Percentiles rank a stretch among this genome's conserved stretches.
These are phyloP conservation scores for Choristoneura rosaceana DNA, from an alignment of 2,888 invertebrate species.

Conservation along the genomic window DNA sequence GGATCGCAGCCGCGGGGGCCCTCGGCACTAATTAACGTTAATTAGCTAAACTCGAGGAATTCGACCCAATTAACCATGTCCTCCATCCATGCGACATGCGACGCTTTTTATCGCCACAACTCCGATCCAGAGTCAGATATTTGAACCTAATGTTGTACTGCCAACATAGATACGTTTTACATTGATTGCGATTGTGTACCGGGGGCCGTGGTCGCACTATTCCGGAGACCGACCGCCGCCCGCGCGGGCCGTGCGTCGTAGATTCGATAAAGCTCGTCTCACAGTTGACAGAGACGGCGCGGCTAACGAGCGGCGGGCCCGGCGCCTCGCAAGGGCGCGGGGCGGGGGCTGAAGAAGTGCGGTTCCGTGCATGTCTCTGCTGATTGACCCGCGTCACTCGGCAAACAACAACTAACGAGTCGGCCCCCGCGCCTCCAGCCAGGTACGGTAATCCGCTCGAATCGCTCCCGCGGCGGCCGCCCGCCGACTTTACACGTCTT, in stretches of 20 bases:
- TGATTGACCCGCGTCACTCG: slow-evolving; percentile 86
- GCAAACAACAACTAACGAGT: slow-evolving; percentile 86
- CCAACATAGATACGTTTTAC: slow-evolving; percentile 74
- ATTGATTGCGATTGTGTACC: slow-evolving; percentile 83
- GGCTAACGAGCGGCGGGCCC: slow-evolving; percentile 74
- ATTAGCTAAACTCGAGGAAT: slow-evolving; percentile 77
- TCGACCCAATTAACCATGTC: slow-evolving; percentile 69
- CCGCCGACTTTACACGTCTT: slow-evolving; percentile 74
- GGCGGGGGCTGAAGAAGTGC: slow-evolving; percentile 78
- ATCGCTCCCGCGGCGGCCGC: slow-evolving; percentile 77
- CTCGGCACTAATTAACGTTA: slow-evolving; percentile 56
- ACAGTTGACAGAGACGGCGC: slow-evolving; percentile 83
- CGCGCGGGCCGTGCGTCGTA: slow-evolving; percentile 83
- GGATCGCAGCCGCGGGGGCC: slow-evolving; percentile 71
- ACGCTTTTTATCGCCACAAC: slow-evolving; percentile 40
- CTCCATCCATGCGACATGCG: slow-evolving; percentile 46
- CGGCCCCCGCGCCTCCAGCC: slow-evolving; percentile 81
- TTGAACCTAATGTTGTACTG: slow-evolving; percentile 67
- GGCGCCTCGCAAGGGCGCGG: slow-evolving; percentile 51
- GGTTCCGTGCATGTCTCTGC: slow-evolving; percentile 86
- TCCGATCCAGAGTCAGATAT: slow-evolving; percentile 36
- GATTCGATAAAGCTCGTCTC: slow-evolving; percentile 85
- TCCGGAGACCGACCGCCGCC: slow-evolving; percentile 77
- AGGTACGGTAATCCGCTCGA: slow-evolving; percentile 73
- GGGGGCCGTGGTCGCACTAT: slow-evolving; percentile 78